These are phyloP conservation scores for Anastrepha ludens DNA, from an alignment of 1,140 invertebrate species.

Conservation along the genomic window DNA sequence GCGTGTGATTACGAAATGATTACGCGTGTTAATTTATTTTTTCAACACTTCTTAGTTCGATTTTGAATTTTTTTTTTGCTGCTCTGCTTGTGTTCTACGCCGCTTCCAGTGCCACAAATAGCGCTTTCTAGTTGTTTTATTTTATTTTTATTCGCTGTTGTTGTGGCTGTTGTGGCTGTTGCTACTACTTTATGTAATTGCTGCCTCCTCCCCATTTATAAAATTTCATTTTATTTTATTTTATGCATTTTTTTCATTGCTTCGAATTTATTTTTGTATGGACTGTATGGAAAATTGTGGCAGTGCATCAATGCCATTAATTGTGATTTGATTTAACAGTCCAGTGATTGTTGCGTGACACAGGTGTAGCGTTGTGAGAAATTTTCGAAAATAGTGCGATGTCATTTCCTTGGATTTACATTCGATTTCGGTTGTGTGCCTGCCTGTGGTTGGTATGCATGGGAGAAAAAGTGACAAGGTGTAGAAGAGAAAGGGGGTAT, in stretches of 20 bases:
- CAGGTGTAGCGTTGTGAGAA: conserved; percentile 25
- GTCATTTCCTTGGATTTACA: conserved; percentile 16
- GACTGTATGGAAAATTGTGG: background rate
- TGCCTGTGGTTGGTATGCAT: background rate
- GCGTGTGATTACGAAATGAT: conserved; percentile 59
- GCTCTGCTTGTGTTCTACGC: background rate
- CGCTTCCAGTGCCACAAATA: background rate
- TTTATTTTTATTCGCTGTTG: background rate
- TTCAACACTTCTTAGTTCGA: conserved; percentile 55
- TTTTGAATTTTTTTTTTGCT: background rate
- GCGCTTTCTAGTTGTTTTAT: background rate
- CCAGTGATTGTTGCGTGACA: conserved; percentile 10
- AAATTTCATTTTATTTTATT: background rate
- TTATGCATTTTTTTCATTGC: background rate
- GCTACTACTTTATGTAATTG: background rate
- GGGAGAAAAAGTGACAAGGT: no score
- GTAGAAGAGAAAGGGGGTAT: no score
- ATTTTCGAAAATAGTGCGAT: background rate
- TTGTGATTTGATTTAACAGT: conserved; percentile 38
- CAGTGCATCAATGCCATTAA: conserved; percentile 32
- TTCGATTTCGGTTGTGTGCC: background rate
- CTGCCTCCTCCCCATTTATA: background rate
- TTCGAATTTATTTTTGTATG: conserved; percentile 28
- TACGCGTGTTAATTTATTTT: conserved; percentile 60
- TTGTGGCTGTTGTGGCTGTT: background rate